Evolutionary conservation across 2,113 vertebrate species (phyloP).

Genomic region (Brachypteracias leptosomus): DNA sequence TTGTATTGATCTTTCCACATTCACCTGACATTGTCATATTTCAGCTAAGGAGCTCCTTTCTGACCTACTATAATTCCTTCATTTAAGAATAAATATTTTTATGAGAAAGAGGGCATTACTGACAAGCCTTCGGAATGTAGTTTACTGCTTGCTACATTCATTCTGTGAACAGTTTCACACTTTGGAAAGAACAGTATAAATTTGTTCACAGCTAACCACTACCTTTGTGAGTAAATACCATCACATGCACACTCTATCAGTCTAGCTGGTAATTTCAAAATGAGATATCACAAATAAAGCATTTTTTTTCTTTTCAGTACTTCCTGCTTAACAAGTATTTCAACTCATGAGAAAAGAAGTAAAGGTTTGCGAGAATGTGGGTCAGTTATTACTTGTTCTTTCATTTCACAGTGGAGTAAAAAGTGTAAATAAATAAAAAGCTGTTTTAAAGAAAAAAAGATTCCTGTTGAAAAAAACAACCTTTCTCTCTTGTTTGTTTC

Average conservation of each 20-base stretch:
- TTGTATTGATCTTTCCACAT: not conserved
- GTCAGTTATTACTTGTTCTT: conserved; percentile 19
- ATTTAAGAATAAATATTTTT: not conserved
- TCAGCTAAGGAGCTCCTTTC: not conserved
- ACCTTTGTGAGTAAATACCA: not conserved
- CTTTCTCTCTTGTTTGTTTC: not conserved
- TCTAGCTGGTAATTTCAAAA: not conserved
- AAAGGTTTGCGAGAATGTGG: not conserved
- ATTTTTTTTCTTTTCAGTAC: not conserved
- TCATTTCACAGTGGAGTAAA: conserved; percentile 1
- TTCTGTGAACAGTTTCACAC: not conserved
- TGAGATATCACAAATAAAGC: not conserved
- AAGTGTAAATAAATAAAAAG: not conserved
- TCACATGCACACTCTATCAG: not conserved
- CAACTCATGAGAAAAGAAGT: not conserved
- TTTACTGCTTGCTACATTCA: not conserved
- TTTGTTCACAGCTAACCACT: not conserved
- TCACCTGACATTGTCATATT: not conserved
- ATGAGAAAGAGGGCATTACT: not conserved
- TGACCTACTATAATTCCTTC: not conserved
- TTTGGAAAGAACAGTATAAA: not conserved
- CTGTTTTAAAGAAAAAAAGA: not conserved
- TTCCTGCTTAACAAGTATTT: not conserved
- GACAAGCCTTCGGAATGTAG: not conserved
- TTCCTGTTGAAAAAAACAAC: not conserved